These are phyloP conservation scores for Nannoperca australis DNA, from an alignment of 2,797 vertebrate species.

Conservation along the genomic window DNA sequence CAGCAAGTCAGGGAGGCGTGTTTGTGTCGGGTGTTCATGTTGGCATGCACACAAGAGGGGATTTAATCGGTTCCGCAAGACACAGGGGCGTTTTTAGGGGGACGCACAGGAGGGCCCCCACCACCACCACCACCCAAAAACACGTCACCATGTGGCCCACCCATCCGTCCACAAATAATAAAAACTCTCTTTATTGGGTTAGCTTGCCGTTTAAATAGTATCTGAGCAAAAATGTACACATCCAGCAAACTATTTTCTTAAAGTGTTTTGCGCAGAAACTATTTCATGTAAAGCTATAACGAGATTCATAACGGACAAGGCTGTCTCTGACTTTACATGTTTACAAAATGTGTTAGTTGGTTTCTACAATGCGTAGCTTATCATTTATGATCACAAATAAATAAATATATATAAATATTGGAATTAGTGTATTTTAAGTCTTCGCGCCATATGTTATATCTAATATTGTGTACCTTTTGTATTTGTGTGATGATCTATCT, in stretches of 20 bases:
- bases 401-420: too few species aligned
- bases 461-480: not conserved
- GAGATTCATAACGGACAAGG: not conserved
- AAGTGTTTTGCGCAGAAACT: not conserved
- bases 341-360: not conserved
- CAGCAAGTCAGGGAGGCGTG: constrained; percentile 16
- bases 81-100: constrained; percentile 61
- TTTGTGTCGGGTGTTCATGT: constrained; percentile 54
- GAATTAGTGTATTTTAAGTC: not conserved
- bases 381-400: too few species aligned
- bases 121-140: not conserved
- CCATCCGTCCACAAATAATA: constrained; percentile 33
- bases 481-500: not conserved
- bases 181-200: not conserved
- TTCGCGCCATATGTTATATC: not conserved
- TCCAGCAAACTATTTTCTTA: not conserved
- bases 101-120: constrained; percentile 42
- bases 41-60: constrained; percentile 43
- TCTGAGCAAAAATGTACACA: not conserved
- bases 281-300: not conserved
- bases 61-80: constrained; percentile 79
- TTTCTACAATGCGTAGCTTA: not conserved
- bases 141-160: constrained; percentile 57
- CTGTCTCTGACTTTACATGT: too few species aligned
- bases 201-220: not conserved